Percentiles rank a stretch among this genome's conserved stretches.
Conservation (phyloP, 2,113 vertebrate genomes). For the Nycticebus coucang region DNA sequence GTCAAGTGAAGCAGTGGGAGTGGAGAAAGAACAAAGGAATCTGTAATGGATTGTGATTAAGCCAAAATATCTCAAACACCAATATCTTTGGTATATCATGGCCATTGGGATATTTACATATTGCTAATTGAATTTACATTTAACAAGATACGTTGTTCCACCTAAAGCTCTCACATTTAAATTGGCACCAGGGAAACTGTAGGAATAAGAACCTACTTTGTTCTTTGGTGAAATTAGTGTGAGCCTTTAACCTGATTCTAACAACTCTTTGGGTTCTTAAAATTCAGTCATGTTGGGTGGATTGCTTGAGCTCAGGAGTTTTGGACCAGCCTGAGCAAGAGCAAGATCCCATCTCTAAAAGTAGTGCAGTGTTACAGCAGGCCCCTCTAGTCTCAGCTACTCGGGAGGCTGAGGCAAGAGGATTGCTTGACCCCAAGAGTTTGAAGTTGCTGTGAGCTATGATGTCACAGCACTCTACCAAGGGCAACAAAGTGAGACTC, state of each 20-base stretch:
- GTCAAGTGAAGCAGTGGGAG: no score
- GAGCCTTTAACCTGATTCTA: background rate
- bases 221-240: slow-evolving; percentile 34
- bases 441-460: no score
- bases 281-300: background rate
- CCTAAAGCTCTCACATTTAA: slow-evolving; percentile 49
- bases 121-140: slow-evolving; percentile 30
- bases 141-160: slow-evolving; percentile 14
- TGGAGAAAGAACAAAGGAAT: no score
- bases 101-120: background rate
- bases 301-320: no score
- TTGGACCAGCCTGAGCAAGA: no score
- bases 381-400: no score
- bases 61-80: background rate
- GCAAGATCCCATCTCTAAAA: no score
- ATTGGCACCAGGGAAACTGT: background rate
- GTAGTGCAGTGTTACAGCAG: no score
- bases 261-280: slow-evolving; percentile 14
- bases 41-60: background rate
- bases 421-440: no score
- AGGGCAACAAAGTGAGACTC: no score
- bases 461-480: no score
- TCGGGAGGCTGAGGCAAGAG: no score
- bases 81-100: slow-evolving; percentile 3
- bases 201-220: slow-evolving; percentile 54